A percentile compares a stretch with the other conserved stretches of the same genome.
These are phyloP conservation scores for Pachymerium ferrugineum DNA, from an alignment of 2,888 invertebrate genomes.

Conservation along the genomic window DNA sequence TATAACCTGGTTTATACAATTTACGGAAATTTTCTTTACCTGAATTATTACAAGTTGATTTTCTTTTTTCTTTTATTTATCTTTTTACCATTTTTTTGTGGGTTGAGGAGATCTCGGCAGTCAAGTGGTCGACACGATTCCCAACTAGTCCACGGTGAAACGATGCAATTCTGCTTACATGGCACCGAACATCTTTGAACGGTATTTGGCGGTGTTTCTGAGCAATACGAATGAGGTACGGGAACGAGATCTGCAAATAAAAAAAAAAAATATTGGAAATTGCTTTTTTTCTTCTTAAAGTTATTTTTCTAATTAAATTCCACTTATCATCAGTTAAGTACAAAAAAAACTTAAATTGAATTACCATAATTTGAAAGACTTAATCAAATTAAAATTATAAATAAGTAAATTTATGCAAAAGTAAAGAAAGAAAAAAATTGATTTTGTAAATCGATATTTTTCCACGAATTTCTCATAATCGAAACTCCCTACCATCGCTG, in stretches of 20 bases:
- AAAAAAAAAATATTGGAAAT: neutral
- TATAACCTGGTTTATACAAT: conserved; percentile 45
- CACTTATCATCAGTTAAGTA: no score
- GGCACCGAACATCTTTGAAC: conserved; percentile 51
- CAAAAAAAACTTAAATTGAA: neutral
- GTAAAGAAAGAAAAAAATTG: neutral
- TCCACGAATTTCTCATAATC: neutral
- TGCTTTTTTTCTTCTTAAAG: neutral
- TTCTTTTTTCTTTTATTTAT: no score
- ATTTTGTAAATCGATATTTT: neutral
- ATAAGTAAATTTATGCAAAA: neutral
- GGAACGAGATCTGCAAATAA: conserved; percentile 38
- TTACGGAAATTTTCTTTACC: no score
- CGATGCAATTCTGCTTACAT: conserved; percentile 58
- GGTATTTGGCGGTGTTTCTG: conserved; percentile 36
- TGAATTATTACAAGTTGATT: no score
- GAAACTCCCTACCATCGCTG: conserved; percentile 33
- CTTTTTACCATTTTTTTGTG: conserved; percentile 30
- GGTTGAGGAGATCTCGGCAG: conserved; percentile 39
- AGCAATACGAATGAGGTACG: conserved; percentile 35
- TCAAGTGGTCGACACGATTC: conserved; percentile 56
- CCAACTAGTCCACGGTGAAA: conserved; percentile 60
- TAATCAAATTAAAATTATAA: neutral
- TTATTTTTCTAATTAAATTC: neutral
- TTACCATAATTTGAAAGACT: neutral